Evolutionary conservation across 2,888 invertebrate species (phyloP).

Genomic region (Lasius platythorax): DNA sequence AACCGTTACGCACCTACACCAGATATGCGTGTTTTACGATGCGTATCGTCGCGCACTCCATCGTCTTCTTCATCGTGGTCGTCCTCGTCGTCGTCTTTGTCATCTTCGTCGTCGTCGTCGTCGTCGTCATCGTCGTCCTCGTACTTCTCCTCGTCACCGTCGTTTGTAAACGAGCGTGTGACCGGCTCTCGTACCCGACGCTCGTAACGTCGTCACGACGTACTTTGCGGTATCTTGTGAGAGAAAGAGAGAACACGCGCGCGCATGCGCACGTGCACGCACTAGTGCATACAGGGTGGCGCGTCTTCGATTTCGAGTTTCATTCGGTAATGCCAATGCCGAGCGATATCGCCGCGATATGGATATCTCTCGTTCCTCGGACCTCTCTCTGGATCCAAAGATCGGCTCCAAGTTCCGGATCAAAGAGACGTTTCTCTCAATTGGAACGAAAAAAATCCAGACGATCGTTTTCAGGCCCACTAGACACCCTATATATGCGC

Average conservation of each 20-base stretch:
- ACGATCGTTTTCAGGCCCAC: not conserved
- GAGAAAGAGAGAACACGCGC: conserved; percentile 62
- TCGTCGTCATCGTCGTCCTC: conserved; percentile 28
- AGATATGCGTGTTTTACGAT: conserved; percentile 67
- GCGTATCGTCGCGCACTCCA: conserved; percentile 52
- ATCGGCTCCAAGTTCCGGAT: not conserved
- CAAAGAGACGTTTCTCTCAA: not conserved
- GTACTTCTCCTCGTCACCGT: conserved; percentile 32
- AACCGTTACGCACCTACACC: conserved; percentile 73
- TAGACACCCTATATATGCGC: conserved; percentile 32
- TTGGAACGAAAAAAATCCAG: not conserved
- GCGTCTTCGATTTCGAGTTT: conserved; percentile 60
- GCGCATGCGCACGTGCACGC: conserved; percentile 76
- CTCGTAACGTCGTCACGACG: conserved; percentile 70
- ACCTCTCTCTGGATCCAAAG: too few relatives aligned
- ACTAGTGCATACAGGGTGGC: conserved; percentile 65
- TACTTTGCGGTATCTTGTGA: conserved; percentile 72
- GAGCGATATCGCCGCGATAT: not conserved
- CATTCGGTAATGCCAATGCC: not conserved
- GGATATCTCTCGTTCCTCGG: not conserved
- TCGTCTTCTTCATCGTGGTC: conserved; percentile 31
- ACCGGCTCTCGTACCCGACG: conserved; percentile 62
- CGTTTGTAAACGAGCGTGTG: conserved; percentile 59
- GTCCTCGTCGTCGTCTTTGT: conserved; percentile 33
- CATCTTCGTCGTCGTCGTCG: conserved; percentile 32